These are phyloP conservation scores for Montipora efflorescens DNA, from an alignment of 64 coral and sea anemone species.

Conservation along the genomic window DNA sequence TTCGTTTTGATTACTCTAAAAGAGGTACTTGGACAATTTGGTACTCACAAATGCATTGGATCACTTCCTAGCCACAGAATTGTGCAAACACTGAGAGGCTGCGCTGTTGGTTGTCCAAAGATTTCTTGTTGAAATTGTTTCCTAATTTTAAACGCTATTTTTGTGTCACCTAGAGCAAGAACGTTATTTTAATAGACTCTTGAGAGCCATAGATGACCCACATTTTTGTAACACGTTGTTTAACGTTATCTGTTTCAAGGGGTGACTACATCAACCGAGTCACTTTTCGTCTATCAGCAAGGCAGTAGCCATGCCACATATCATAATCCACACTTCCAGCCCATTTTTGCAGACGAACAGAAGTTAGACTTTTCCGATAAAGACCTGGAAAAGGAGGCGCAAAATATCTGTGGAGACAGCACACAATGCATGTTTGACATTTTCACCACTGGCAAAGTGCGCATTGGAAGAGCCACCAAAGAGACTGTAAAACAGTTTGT, in stretches of 20 bases:
- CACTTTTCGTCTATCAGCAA: slow-evolving; percentile 76
- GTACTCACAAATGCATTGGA: too few species aligned
- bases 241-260: slow-evolving; percentile 42
- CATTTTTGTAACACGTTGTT: not conserved
- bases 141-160: not conserved
- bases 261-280: slow-evolving; percentile 42
- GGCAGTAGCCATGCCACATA: slow-evolving; percentile 53
- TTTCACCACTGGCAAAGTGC: slow-evolving; percentile 59
- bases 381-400: slow-evolving; percentile 41
- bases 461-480: slow-evolving; percentile 70
- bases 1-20: too few species aligned
- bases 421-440: slow-evolving; percentile 80
- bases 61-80: too few species aligned
- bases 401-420: slow-evolving; percentile 64
- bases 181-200: not conserved
- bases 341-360: slow-evolving; percentile 60
- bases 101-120: too few species aligned
- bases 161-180: not conserved
- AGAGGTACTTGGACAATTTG: too few species aligned
- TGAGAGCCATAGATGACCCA: too few species aligned
- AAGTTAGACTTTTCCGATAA: slow-evolving; percentile 46
- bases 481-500: slow-evolving; percentile 62
- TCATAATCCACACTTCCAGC: slow-evolving; percentile 41
- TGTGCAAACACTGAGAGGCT: too few species aligned
- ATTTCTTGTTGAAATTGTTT: too few species aligned